A percentile compares a stretch with the other conserved stretches of the same genome.
phyloP scores from a whole-genome alignment of 92 coral and sea anemone species.

The Phymanthus crucifer region DNA sequence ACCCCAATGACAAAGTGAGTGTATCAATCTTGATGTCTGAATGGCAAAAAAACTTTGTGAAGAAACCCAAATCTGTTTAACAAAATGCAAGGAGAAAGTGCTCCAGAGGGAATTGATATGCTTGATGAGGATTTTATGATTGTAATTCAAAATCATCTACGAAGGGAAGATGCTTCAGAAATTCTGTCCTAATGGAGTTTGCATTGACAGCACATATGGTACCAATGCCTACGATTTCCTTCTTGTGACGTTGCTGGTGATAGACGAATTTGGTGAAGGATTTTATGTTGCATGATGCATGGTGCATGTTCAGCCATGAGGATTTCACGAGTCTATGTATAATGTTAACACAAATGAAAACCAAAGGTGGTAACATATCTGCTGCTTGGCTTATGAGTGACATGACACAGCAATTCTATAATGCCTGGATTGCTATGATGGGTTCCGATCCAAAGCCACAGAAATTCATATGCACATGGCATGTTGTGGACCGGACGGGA shows the following conservation, averaged over 20 bases:
- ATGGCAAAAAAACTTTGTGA: slow-evolving; percentile 38
- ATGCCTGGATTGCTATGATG: slow-evolving; percentile 61
- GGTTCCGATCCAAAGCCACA: slow-evolving; percentile 33
- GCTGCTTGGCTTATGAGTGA: slow-evolving; percentile 56
- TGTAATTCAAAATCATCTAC: slow-evolving; percentile 41
- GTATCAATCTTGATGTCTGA: slow-evolving; percentile 48
- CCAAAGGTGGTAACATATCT: slow-evolving; percentile 44
- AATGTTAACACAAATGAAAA: slow-evolving; percentile 35
- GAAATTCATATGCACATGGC: slow-evolving; percentile 53
- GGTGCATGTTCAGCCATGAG: slow-evolving; percentile 57
- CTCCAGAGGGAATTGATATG: slow-evolving; percentile 34
- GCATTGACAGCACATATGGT: slow-evolving; percentile 61
- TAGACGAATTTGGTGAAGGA: slow-evolving; percentile 62
- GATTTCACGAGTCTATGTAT: slow-evolving; percentile 39
- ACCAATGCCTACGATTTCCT: slow-evolving; percentile 60
- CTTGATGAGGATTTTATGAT: slow-evolving; percentile 45
- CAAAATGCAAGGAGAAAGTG: slow-evolving; percentile 52
- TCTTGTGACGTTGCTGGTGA: slow-evolving; percentile 47
- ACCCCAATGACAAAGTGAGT: slow-evolving; percentile 62
- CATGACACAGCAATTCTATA: slow-evolving; percentile 48
- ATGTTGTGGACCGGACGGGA: too few species aligned
- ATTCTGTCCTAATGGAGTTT: slow-evolving; percentile 46
- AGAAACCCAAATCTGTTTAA: slow-evolving; percentile 52
- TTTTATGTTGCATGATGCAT: slow-evolving; percentile 61
- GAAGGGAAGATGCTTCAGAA: slow-evolving; percentile 47